phyloP scores from a whole-genome alignment of 2,888 invertebrate genomes.

The Molanna angustata region DNA sequence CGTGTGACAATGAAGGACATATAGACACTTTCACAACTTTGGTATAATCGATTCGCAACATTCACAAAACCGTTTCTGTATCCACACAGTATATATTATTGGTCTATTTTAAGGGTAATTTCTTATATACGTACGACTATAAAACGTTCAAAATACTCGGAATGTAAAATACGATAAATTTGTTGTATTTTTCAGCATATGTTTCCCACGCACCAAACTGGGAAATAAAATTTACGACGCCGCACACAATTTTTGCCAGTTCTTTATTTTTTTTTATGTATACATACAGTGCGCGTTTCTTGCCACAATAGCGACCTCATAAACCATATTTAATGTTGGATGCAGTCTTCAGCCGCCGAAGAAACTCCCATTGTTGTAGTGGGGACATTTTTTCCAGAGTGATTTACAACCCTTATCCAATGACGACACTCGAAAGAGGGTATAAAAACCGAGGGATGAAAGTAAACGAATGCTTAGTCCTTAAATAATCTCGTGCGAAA shows the following conservation, averaged over 20 bases:
- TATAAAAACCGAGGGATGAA: neutral
- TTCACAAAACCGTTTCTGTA: too few species aligned
- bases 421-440: constrained; percentile 22
- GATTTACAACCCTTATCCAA: constrained; percentile 30
- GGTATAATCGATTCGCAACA: too few species aligned
- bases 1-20: too few species aligned
- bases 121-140: too few species aligned
- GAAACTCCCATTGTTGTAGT: constrained; percentile 25
- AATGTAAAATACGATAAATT: too few species aligned
- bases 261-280: neutral
- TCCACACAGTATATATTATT: too few species aligned
- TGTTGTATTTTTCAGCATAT: neutral
- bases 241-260: neutral
- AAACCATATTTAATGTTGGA: constrained; percentile 29
- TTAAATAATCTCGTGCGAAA: neutral
- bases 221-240: neutral
- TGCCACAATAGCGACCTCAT: constrained; percentile 5
- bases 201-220: neutral
- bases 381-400: constrained; percentile 24
- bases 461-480: neutral
- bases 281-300: too few species aligned
- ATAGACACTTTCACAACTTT: too few species aligned
- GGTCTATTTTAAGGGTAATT: too few species aligned
- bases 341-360: constrained; percentile 22
- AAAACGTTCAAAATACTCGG: too few species aligned